These are phyloP conservation scores for Timandra comae DNA, from an alignment of 2,888 invertebrate genomes.

Conservation along the genomic window DNA sequence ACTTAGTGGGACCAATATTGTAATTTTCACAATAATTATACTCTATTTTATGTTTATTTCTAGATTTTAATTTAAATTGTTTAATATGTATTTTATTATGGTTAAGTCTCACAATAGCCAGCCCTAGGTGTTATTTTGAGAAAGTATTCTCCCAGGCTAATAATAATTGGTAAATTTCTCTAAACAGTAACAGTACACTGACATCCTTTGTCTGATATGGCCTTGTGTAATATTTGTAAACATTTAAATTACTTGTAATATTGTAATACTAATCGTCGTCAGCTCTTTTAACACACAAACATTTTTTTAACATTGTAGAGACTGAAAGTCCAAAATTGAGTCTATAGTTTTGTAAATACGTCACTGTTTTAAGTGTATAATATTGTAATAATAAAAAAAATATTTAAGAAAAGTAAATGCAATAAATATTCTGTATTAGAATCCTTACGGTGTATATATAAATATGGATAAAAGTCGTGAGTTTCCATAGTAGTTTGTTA, in stretches of 20 bases:
- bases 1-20: too few species aligned
- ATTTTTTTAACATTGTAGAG: slow-evolving; percentile 66
- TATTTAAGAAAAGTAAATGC: slow-evolving; percentile 69
- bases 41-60: too few species aligned
- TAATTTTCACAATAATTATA: too few species aligned
- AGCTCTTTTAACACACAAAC: slow-evolving; percentile 44
- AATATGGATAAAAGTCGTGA: slow-evolving; percentile 42
- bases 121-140: slow-evolving; percentile 20
- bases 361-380: slow-evolving; percentile 71
- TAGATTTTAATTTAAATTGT: too few species aligned
- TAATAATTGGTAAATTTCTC: slow-evolving; percentile 25
- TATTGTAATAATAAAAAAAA: slow-evolving; percentile 61
- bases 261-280: slow-evolving; percentile 17
- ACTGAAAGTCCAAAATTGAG: slow-evolving; percentile 76
- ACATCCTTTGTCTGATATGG: slow-evolving; percentile 46
- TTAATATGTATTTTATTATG: too few species aligned
- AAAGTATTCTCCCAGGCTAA: slow-evolving; percentile 8
- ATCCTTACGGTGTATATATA: slow-evolving; percentile 58
- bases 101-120: too few species aligned
- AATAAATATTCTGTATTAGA: slow-evolving; percentile 73
- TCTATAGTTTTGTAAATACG: slow-evolving; percentile 75
- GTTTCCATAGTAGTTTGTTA: slow-evolving; percentile 35
- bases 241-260: slow-evolving; percentile 26
- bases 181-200: slow-evolving; percentile 26
- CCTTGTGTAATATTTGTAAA: slow-evolving; percentile 61